Conservation (phyloP, 2,797 vertebrate genomes). For the Microctenopoma steveboyesi region DNA sequence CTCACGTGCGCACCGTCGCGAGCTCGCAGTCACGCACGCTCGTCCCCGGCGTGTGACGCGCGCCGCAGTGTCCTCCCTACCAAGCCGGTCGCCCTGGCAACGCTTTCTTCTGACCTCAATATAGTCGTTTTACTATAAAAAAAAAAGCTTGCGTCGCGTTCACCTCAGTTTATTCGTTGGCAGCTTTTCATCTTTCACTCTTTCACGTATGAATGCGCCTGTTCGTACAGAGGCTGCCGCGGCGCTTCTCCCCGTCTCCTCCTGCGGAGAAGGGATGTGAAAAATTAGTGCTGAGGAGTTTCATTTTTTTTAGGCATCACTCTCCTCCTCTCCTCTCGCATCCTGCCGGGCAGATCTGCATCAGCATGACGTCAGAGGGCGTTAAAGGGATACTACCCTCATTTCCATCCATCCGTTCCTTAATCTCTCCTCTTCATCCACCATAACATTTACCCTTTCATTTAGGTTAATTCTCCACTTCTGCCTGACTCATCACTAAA, state of each 20-base stretch:
- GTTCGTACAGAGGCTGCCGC: too few species aligned
- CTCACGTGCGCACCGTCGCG: slow-evolving; percentile 40
- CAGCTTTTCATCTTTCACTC: slow-evolving; percentile 1
- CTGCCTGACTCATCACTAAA: slow-evolving; percentile 28
- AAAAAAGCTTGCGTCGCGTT: slow-evolving; percentile 23
- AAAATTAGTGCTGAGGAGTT: slow-evolving; percentile 49
- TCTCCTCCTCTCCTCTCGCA: slow-evolving; percentile 59
- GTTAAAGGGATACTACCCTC: slow-evolving; percentile 78
- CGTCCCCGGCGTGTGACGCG: slow-evolving; percentile 64
- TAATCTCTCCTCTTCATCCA: slow-evolving; percentile 8
- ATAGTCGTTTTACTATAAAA: slow-evolving; percentile 47
- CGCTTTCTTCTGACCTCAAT: slow-evolving; percentile 81
- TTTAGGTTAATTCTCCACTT: slow-evolving; percentile 14
- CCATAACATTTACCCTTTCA: slow-evolving; percentile 23
- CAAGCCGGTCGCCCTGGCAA: slow-evolving; percentile 80
- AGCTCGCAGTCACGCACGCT: slow-evolving; percentile 38
- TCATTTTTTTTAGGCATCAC: slow-evolving; percentile 49
- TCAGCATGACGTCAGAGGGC: slow-evolving; percentile 84
- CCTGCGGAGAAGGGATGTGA: slow-evolving; percentile 15
- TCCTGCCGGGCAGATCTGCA: slow-evolving; percentile 78
- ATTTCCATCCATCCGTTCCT: slow-evolving; percentile 12
- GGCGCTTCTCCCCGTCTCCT: slow-evolving; percentile 9
- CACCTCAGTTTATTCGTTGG: slow-evolving; percentile 7
- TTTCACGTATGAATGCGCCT: slow-evolving; percentile 1
- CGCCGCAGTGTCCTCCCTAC: slow-evolving; percentile 76